Percentiles rank a stretch among this genome's conserved stretches.
These are phyloP conservation scores for Narcine bancroftii DNA, from an alignment of 2,113 vertebrate species.

Conservation along the genomic window DNA sequence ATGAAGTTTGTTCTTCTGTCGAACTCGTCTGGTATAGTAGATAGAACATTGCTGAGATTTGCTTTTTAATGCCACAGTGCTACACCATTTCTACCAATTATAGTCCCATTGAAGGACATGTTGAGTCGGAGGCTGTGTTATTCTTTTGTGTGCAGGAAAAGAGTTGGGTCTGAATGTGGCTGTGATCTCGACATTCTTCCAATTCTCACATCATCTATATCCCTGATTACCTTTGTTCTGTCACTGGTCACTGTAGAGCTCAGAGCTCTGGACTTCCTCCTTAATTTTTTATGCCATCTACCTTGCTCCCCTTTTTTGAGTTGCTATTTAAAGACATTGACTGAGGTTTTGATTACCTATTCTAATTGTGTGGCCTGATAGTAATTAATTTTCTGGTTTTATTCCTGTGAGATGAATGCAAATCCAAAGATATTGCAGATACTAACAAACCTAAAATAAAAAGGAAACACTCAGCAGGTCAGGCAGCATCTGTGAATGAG, in stretches of 20 bases:
- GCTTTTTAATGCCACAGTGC: not conserved
- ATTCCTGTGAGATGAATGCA: not conserved
- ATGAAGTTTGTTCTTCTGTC: not conserved
- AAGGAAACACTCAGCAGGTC: no score
- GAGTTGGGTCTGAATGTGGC: not conserved
- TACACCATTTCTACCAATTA: not conserved
- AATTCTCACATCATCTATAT: not conserved
- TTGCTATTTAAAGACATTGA: not conserved
- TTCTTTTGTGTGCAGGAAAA: not conserved
- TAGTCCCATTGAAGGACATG: not conserved
- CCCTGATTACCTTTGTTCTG: not conserved
- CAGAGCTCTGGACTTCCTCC: not conserved
- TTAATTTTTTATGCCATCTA: not conserved
- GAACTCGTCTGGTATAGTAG: not conserved
- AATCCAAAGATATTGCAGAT: no score
- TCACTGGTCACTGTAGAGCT: not conserved
- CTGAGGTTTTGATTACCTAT: not conserved
- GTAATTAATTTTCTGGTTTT: not conserved
- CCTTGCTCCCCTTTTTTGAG: not conserved
- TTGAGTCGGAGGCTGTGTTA: not conserved
- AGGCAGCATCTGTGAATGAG: no score
- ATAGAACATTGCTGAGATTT: not conserved
- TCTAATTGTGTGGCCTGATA: not conserved
- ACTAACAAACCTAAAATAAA: no score
- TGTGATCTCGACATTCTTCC: not conserved